These are phyloP conservation scores for Thysanoteuthis rhombus DNA, from an alignment of 2,888 invertebrate genomes.

Conservation along the genomic window DNA sequence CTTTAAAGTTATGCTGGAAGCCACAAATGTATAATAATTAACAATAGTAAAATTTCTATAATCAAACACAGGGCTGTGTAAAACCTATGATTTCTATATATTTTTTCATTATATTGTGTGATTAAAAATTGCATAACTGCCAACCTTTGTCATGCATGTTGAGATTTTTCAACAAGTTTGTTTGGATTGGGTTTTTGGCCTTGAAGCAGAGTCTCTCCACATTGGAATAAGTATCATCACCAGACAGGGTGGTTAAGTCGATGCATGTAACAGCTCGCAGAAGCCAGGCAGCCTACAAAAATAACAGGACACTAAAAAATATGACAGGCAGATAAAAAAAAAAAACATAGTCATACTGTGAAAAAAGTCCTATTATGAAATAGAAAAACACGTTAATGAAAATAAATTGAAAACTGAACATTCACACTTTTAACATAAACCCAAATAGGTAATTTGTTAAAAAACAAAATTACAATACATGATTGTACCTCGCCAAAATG, in stretches of 20 bases:
- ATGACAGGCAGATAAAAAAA: neutral
- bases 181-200: slow-evolving; percentile 72
- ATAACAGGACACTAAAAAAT: neutral
- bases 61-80: too few species aligned
- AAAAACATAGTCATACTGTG: neutral
- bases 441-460: too few species aligned
- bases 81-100: too few species aligned
- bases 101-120: too few species aligned
- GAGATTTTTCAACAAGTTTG: slow-evolving; percentile 65
- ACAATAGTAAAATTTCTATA: too few species aligned
- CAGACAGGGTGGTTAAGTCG: slow-evolving; percentile 91
- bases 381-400: neutral
- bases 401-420: too few species aligned
- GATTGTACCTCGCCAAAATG: too few species aligned
- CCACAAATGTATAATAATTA: too few species aligned
- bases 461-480: too few species aligned
- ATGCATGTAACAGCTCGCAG: slow-evolving; percentile 84
- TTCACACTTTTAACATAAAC: too few species aligned
- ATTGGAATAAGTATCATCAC: slow-evolving; percentile 76
- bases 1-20: too few species aligned
- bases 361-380: too few species aligned
- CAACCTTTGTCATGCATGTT: slow-evolving; percentile 58
- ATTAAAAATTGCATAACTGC: neutral
- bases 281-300: slow-evolving; percentile 74
- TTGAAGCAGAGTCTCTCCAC: slow-evolving; percentile 83